Percentiles rank a stretch among this genome's conserved stretches.
phyloP scores from a whole-genome alignment of 2,113 vertebrate genomes.

The Platysternon megacephalum region DNA sequence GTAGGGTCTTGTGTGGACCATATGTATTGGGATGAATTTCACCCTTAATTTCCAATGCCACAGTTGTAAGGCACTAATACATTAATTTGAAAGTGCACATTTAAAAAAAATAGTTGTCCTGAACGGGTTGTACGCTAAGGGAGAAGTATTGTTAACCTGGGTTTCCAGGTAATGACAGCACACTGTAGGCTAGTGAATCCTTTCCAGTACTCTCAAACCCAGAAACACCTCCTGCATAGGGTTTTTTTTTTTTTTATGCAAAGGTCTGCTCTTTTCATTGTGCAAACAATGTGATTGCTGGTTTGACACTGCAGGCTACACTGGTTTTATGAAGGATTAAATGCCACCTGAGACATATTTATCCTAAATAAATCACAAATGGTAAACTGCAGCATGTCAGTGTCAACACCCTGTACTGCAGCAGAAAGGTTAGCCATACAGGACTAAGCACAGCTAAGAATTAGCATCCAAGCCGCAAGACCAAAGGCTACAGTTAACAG shows the following conservation, averaged over 20 bases:
- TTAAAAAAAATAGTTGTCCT: conserved; percentile 19
- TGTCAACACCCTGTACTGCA: conserved; percentile 79
- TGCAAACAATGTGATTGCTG: conserved; percentile 81
- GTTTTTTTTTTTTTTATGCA: conserved; percentile 48
- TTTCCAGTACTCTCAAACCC: conserved; percentile 52
- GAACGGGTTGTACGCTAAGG: conserved; percentile 31
- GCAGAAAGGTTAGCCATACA: conserved; percentile 82
- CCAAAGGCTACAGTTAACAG: conserved; percentile 65
- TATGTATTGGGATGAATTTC: not conserved
- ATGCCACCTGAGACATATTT: conserved; percentile 86
- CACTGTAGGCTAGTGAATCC: conserved; percentile 38
- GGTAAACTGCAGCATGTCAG: conserved; percentile 83
- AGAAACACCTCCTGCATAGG: conserved; percentile 59
- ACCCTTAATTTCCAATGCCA: conserved; percentile 12
- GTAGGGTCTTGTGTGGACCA: not conserved
- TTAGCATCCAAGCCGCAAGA: conserved; percentile 77
- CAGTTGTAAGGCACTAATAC: conserved; percentile 23
- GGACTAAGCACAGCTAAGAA: conserved; percentile 70
- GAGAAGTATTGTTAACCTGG: conserved; percentile 54
- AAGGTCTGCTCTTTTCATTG: conserved; percentile 82
- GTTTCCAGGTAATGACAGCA: conserved; percentile 69
- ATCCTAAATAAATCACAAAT: conserved; percentile 84
- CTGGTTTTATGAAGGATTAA: conserved; percentile 86
- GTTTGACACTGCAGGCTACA: conserved; percentile 86
- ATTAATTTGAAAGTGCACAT: conserved; percentile 46